Conservation (phyloP, 2,888 invertebrate genomes). For the Alsophila aescularia region DNA sequence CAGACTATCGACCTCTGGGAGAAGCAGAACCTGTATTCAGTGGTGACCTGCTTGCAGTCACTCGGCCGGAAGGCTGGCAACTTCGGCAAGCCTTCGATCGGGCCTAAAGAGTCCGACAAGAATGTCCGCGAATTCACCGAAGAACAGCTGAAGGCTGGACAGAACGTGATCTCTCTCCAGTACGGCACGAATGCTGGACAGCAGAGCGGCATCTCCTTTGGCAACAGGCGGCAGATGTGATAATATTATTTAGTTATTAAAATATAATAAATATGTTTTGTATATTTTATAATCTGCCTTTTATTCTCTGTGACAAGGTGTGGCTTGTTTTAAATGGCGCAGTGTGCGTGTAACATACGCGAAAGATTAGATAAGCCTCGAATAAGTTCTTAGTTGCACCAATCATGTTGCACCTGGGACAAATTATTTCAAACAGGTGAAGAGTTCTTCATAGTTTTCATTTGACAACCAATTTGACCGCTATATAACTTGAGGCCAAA, state of each 20-base stretch:
- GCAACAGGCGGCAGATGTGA: conserved; percentile 98
- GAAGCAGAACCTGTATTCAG: conserved; percentile 97
- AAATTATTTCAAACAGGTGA: neutral
- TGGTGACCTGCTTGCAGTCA: conserved; percentile 96
- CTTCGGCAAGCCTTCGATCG: conserved; percentile 94
- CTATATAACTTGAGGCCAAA: no score
- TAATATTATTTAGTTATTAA: conserved; percentile 40
- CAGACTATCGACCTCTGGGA: conserved; percentile 99
- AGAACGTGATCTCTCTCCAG: conserved; percentile 96
- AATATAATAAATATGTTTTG: conserved; percentile 60
- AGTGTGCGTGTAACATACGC: conserved; percentile 27
- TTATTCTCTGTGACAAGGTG: conserved; percentile 47
- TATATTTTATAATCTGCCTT: conserved; percentile 54
- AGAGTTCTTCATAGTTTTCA: neutral
- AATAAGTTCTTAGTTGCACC: conserved; percentile 29
- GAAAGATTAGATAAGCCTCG: conserved; percentile 55
- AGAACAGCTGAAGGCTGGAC: conserved; percentile 96
- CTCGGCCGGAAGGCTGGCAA: conserved; percentile 96
- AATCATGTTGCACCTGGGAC: conserved; percentile 25
- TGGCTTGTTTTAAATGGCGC: conserved; percentile 39
- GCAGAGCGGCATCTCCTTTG: conserved; percentile 97
- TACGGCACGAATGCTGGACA: conserved; percentile 99
- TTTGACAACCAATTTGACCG: no score
- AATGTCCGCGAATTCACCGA: conserved; percentile 96
- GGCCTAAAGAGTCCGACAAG: conserved; percentile 98